A percentile compares a stretch with the other conserved stretches of the same genome.
Evolutionary conservation across 1,140 invertebrate species (phyloP).

Genomic region (Drosophila takahashii): DNA sequence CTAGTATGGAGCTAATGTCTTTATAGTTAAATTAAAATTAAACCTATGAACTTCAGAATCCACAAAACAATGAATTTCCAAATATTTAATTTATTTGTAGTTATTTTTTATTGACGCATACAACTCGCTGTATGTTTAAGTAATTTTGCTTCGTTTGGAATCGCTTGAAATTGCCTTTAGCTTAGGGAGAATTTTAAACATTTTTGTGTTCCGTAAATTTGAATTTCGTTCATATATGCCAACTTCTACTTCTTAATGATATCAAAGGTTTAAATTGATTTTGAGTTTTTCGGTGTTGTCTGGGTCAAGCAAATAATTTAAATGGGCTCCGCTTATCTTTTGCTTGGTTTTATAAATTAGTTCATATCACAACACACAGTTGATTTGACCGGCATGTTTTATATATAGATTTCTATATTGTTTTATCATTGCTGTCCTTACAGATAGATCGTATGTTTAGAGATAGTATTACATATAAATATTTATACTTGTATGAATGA

Average conservation of each 20-base stretch:
- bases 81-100: constrained; percentile 17
- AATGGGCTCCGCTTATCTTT: constrained; percentile 42
- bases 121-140: constrained; percentile 74
- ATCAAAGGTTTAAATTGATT: constrained; percentile 20
- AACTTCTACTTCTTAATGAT: constrained; percentile 44
- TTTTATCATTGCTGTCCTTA: constrained; percentile 53
- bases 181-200: constrained; percentile 35
- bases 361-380: constrained; percentile 84
- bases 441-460: constrained; percentile 43
- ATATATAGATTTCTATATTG: constrained; percentile 53
- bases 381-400: constrained; percentile 73
- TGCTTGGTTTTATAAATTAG: constrained; percentile 73
- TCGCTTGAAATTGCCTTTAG: constrained; percentile 45
- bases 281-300: constrained; percentile 32
- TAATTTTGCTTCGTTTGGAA: constrained; percentile 58
- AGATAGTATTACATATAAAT: constrained; percentile 44
- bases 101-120: constrained; percentile 68
- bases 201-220: constrained; percentile 27
- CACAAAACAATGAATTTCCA: constrained; percentile 1
- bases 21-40: too few species aligned
- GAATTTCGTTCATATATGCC: constrained; percentile 4
- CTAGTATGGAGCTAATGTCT: too few species aligned
- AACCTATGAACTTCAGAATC: not conserved
- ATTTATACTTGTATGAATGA: constrained; percentile 53
- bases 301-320: constrained; percentile 49